Evolutionary conservation across 2,888 invertebrate genomes (phyloP).

Genomic region (Lepetodrilus schrolli): DNA sequence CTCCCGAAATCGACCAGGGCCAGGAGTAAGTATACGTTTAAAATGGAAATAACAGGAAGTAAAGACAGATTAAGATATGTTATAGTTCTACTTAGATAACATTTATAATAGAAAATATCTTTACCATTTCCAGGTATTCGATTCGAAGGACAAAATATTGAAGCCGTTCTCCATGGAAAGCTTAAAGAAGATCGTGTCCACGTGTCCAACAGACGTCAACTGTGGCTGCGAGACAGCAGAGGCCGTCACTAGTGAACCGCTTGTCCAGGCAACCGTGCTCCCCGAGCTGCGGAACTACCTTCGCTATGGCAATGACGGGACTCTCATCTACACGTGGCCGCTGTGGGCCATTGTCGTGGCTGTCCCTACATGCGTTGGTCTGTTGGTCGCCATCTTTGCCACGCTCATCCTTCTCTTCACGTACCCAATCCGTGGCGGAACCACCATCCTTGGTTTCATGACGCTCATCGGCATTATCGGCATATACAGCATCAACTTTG

Average conservation of each 20-base stretch:
- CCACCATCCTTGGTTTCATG: conserved; percentile 75
- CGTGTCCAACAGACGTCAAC: conserved; percentile 58
- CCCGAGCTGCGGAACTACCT: conserved; percentile 67
- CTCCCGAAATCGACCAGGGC: background rate
- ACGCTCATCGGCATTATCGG: conserved; percentile 76
- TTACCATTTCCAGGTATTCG: too few species aligned
- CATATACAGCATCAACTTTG: conserved; percentile 75
- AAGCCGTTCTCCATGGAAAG: too few species aligned
- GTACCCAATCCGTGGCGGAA: conserved; percentile 73
- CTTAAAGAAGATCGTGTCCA: conserved; percentile 32
- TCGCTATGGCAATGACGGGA: conserved; percentile 48
- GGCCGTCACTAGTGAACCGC: conserved; percentile 3
- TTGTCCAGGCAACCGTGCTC: background rate
- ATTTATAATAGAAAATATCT: too few species aligned
- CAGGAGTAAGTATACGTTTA: background rate
- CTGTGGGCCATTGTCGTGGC: conserved; percentile 67
- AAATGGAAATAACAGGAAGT: too few species aligned
- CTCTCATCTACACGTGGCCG: conserved; percentile 65
- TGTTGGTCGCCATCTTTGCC: conserved; percentile 71
- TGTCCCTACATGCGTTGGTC: conserved; percentile 72
- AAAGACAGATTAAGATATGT: too few species aligned
- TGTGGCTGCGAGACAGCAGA: conserved; percentile 47
- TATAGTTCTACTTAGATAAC: too few species aligned
- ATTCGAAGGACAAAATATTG: too few species aligned
- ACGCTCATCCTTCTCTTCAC: conserved; percentile 73